Conservation (phyloP, 2,888 invertebrate genomes). For the Piscicola geometra region DNA sequence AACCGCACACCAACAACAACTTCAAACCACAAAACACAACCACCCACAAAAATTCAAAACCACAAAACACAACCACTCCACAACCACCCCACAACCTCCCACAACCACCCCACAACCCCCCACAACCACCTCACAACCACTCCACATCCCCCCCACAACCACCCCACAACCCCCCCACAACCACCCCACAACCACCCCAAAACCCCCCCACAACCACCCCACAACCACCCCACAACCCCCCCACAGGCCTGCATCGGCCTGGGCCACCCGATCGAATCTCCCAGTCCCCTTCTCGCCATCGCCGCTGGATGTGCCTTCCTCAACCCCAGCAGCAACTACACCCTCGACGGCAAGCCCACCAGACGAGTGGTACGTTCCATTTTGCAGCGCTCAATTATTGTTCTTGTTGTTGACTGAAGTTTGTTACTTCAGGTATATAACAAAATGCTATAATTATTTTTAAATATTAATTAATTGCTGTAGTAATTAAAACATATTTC, state of each 20-base stretch:
- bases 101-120: background rate
- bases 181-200: background rate
- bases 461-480: too few species aligned
- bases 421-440: too few species aligned
- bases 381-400: too few species aligned
- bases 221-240: background rate
- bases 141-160: conserved; percentile 28
- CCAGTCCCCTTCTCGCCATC: conserved; percentile 39
- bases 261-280: conserved; percentile 42
- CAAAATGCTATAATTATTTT: too few species aligned
- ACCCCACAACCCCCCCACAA: conserved; percentile 39
- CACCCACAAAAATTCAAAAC: too few species aligned
- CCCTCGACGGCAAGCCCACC: conserved; percentile 34
- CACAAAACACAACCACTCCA: background rate
- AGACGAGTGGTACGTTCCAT: conserved; percentile 21
- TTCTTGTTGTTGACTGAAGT: too few species aligned
- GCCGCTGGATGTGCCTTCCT: conserved; percentile 42
- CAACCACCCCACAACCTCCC: background rate
- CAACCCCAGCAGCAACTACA: conserved; percentile 37
- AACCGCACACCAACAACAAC: background rate
- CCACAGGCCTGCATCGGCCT: conserved; percentile 41
- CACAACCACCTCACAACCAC: background rate
- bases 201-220: background rate
- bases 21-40: too few species aligned
- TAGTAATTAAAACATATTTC: too few species aligned